A percentile compares a stretch with the other conserved stretches of the same genome.
phyloP scores from a whole-genome alignment of 2,888 invertebrate species.

The Tromatobia lineatoria region DNA sequence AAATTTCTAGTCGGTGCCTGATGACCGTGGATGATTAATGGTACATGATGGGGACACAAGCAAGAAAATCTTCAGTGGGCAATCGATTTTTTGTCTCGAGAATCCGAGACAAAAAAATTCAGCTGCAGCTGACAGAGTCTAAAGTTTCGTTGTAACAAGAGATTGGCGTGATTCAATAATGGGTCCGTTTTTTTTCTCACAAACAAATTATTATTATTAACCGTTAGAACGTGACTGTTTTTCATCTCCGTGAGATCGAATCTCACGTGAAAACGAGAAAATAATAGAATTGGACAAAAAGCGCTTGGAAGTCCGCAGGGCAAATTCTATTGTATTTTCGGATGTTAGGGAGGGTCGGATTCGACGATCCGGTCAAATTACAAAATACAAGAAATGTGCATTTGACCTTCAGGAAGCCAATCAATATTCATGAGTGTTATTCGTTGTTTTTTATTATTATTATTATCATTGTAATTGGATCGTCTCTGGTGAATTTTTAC shows the following conservation, averaged over 20 bases:
- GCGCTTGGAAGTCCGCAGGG: neutral
- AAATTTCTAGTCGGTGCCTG: constrained; percentile 27
- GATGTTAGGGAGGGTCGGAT: neutral
- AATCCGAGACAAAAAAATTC: neutral
- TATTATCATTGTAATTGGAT: neutral
- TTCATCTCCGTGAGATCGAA: constrained; percentile 36
- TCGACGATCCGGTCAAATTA: neutral
- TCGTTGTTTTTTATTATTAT: neutral
- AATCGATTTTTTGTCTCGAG: constrained; percentile 4
- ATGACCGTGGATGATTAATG: constrained; percentile 39
- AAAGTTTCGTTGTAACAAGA: constrained; percentile 31
- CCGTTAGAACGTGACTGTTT: neutral
- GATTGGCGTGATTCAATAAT: constrained; percentile 29
- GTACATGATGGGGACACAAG: neutral
- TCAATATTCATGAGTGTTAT: neutral
- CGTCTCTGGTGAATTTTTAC: neutral
- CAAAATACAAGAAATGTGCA: neutral
- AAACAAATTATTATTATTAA: constrained; percentile 32
- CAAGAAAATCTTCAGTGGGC: neutral
- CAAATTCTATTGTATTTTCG: constrained; percentile 3
- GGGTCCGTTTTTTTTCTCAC: constrained; percentile 14
- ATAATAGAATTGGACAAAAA: neutral
- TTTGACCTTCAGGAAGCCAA: neutral
- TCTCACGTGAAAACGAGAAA: constrained; percentile 7
- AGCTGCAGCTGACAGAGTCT: constrained; percentile 1